Evolutionary conservation across 2,888 invertebrate species (phyloP), one percentile per base, ranked within the genome.

Genomic region (Onthophagus sagittarius): DNA sequence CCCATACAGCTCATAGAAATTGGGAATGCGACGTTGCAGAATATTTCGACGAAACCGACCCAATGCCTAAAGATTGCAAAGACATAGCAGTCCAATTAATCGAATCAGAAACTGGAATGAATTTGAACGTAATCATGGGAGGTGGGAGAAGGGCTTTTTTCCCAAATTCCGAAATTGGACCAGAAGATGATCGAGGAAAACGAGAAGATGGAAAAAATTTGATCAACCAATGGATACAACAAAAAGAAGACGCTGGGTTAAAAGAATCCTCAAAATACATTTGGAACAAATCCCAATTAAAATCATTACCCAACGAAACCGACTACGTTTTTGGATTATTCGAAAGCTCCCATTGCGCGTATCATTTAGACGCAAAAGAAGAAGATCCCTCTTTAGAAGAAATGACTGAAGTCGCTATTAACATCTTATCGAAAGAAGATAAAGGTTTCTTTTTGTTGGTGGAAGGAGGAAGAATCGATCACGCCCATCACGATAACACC

Each of bases 391-490:
- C 90, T 0, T 83, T 95, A 7, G 87, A 88, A 71, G 93, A 94
- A 81, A 93, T 95, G 94, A 92, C 92, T 0, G 87, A 88, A 77
- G 94, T 95, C 0, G 76, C 76, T 5, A 91, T 95, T 71, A 86
- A 91, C 78, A 86, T 93, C 11, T 84, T 95, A 71, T 86, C 88
- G 0, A 88, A 87, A 75, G 76, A 75, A 7, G 82, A 85, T 0
- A 88, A 92, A 9, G 96, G 96, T 0, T 96, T 88, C 82, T 92
- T 95, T 79, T 85, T 96, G 7, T 92, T 95, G 82, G 91, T 95
- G 72, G 93, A 93, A 87, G 93, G 93, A 74, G 92, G 92, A 0
- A 87, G 90, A 80, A 94, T 94, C 76, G 94, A 94, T 83, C 91
- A 91, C 77, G 94, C 91, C 0, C 94, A 94, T 82, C 96, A 96